Base-by-base conservation (phyloP, 37 sponge, comb jelly and placozoan species). In the Bolinopsis microptera region DNA sequence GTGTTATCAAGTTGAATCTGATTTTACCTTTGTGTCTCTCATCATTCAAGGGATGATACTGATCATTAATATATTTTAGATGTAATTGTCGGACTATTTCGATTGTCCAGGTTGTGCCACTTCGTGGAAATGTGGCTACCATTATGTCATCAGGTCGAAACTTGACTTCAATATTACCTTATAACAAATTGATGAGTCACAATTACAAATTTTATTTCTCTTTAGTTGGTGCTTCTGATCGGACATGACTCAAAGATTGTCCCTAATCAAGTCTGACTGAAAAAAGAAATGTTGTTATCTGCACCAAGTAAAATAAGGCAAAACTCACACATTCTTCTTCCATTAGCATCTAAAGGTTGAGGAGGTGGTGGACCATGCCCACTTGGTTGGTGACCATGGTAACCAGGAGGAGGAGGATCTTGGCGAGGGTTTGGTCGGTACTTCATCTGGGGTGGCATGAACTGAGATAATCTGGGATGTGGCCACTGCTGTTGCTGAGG, bases 111-210 rank as follows among this genome's bases (percentile, higher is more conserved):
- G 75, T 72, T 28, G 75, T 72, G 25, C 75, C 75, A 28, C 75
- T 72, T 72, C 75, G 13, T 72, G 75, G 75, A 72, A 72, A 72
- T n/a, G 75, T 72, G 3, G 75, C 75, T 23, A 72, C 75, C 18
- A 72, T 8, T n/a, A 72, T n/a, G 18, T 72, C 75, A 28, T 72
- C 75, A 24, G 75, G 13, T 72, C 75, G 13, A 28, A 72, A 72
- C 31, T 5, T 72, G 5, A 72, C 18, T 30, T 3, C 31, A 72
- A 21, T 72, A 21, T 72, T 72, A 48, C 61, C 61, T 48, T n/a
- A 13, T 48, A 48, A 48, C 5, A 18, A 48, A 18, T 48, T 48
- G 5, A 13, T 48, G 61, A 48, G 13, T 48, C 5, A 18, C 61
- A 48, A 48, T n/a, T n/a, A n/a, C n/a, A n/a, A n/a, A n/a, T n/a